phyloP scores from a whole-genome alignment of 2,888 invertebrate species.

The Antheraea assamensis region DNA sequence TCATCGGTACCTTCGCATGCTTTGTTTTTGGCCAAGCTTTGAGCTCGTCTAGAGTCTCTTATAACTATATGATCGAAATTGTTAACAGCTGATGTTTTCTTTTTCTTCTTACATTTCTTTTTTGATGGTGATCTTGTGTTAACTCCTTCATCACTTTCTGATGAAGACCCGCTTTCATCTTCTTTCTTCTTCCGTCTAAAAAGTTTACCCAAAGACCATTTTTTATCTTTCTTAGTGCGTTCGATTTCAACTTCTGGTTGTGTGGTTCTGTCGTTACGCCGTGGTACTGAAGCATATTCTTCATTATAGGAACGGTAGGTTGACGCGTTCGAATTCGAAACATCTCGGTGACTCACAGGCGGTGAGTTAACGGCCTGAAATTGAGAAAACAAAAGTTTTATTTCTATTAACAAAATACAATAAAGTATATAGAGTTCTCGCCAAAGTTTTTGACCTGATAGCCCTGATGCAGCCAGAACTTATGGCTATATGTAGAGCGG shows the following conservation, averaged over 20 bases:
- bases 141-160: conserved; percentile 75
- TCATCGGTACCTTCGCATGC: conserved; percentile 69
- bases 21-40: conserved; percentile 71
- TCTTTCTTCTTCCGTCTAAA: conserved; percentile 89
- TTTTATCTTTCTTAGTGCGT: conserved; percentile 83
- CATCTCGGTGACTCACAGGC: conserved; percentile 72
- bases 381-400: conserved; percentile 32
- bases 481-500: too few relatives aligned
- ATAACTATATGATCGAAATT: conserved; percentile 86
- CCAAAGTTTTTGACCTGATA: too few relatives aligned
- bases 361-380: conserved; percentile 81
- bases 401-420: neutral
- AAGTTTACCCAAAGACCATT: conserved; percentile 91
- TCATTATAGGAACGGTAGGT: conserved; percentile 70
- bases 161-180: conserved; percentile 82
- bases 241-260: conserved; percentile 64
- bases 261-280: conserved; percentile 59
- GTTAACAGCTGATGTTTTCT: conserved; percentile 76
- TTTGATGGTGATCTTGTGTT: conserved; percentile 69
- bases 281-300: conserved; percentile 65
- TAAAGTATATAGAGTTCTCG: neutral
- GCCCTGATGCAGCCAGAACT: too few relatives aligned
- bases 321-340: conserved; percentile 53
- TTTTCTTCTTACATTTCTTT: conserved; percentile 78
- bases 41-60: conserved; percentile 77